Percentiles rank a stretch among this genome's conserved stretches.
Conservation (phyloP, 2,113 vertebrate species). For the Podilymbus podiceps region DNA sequence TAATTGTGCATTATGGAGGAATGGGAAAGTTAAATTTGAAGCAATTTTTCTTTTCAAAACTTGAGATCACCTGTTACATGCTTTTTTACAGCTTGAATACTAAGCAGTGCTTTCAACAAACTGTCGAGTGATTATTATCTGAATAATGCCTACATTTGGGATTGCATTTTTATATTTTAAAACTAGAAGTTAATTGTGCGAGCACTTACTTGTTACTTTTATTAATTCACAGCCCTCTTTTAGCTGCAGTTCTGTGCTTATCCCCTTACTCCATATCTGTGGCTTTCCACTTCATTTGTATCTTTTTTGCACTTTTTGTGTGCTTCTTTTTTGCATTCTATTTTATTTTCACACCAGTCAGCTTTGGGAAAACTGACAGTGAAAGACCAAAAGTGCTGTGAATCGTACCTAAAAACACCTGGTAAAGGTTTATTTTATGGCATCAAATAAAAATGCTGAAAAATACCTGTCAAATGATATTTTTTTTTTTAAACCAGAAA, state of each 20-base stretch:
- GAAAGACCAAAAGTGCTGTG: not conserved
- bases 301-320: not conserved
- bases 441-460: constrained; percentile 49
- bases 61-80: not conserved
- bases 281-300: not conserved
- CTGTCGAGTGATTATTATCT: not conserved
- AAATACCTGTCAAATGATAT: constrained; percentile 7
- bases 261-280: not conserved
- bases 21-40: not conserved
- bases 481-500: constrained; percentile 16
- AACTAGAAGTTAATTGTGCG: not conserved
- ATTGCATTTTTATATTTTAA: not conserved
- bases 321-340: not conserved
- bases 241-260: not conserved
- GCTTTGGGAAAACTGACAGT: not conserved
- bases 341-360: not conserved
- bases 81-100: not conserved
- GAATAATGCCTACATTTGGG: not conserved
- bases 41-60: not conserved
- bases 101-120: not conserved
- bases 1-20: not conserved
- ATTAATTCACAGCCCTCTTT: not conserved
- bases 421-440: constrained; percentile 55
- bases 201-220: not conserved
- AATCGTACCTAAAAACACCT: not conserved